Evolutionary conservation across 2,797 vertebrate species (phyloP).

Genomic region (Semotilus atromaculatus): DNA sequence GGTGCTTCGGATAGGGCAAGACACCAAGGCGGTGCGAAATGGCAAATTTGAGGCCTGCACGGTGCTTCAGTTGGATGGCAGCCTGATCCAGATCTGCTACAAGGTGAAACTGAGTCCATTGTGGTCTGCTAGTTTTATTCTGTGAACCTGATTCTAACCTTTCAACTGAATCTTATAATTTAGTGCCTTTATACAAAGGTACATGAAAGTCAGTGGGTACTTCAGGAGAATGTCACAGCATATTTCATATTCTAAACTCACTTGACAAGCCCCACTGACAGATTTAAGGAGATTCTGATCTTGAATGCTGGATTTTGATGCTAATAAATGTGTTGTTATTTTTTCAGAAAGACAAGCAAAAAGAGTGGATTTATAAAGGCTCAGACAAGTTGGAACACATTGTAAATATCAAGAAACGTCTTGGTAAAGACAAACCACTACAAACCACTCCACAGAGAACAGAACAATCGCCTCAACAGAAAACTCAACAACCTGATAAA

Average conservation of each 20-base stretch:
- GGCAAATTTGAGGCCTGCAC: conserved; percentile 82
- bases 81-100: conserved; percentile 85
- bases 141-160: neutral
- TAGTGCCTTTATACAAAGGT: neutral
- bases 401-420: conserved; percentile 81
- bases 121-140: neutral
- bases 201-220: neutral
- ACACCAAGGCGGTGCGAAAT: conserved; percentile 80
- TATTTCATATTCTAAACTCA: neutral
- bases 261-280: neutral
- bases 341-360: conserved; percentile 79
- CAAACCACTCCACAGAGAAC: neutral
- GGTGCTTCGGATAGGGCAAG: conserved; percentile 80
- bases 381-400: conserved; percentile 86
- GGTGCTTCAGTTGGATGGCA: conserved; percentile 83
- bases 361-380: conserved; percentile 89
- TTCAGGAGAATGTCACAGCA: neutral
- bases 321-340: conserved; percentile 19
- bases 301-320: neutral
- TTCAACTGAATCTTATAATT: neutral
- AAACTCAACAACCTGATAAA: neutral
- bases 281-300: neutral
- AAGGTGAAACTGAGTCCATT: conserved; percentile 71
- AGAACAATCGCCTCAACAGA: neutral
- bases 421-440: neutral